Base-by-base conservation (phyloP, 1,140 invertebrate genomes). In the Lucilia cuprina region DNA sequence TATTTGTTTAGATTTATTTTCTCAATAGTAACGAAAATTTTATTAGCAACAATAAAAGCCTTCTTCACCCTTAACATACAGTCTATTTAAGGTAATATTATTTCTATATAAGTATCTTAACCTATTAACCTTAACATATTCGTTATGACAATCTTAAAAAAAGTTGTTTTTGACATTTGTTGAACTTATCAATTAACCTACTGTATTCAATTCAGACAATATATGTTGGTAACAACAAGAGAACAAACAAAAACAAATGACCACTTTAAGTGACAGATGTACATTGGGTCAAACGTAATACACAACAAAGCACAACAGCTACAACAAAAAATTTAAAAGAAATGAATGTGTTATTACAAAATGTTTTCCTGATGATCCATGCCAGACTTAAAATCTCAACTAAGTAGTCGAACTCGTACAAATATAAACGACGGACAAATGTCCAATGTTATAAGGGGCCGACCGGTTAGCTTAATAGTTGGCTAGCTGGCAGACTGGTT, bases 251-350 rank as follows among this genome's bases (percentile, higher is more conserved):
- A 17, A 60, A n/a, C 55, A 60, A 60, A 70, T 21, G 19, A 70
- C 65, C 19, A 70, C 65, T 70, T 70, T 70, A 70, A 70, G 65
- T 70, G 65, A 70, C 65, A 70, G 65, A 70, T 70, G 65, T 19
- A 70, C 65, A 21, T 70, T 21, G 65, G 65, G 19, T 70, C 65
- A 70, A 70, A 70, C n/a, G 0, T 7, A n/a, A 60, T 17, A 60
- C 25, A 30, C 25, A 30, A 30, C 25, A 30, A 30, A 30, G 25
- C 1, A 30, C 25, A 30, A 3, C 25, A 30, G 25, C 25, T 7
- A 60, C 55, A 60, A n/a, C 55, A 17, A 60, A 60, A 60, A 14
- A 17, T 12, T 2, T 0, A 60, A 70, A 21, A 21, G 8, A 8
- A 70, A 70, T 8, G n/a, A 70, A 70, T 21, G 19, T 55, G 50